Percentiles rank a stretch among this genome's conserved stretches.
These are phyloP conservation scores for Hypsibius dujardini DNA, from an alignment of 1,140 invertebrate genomes.

Conservation along the genomic window DNA sequence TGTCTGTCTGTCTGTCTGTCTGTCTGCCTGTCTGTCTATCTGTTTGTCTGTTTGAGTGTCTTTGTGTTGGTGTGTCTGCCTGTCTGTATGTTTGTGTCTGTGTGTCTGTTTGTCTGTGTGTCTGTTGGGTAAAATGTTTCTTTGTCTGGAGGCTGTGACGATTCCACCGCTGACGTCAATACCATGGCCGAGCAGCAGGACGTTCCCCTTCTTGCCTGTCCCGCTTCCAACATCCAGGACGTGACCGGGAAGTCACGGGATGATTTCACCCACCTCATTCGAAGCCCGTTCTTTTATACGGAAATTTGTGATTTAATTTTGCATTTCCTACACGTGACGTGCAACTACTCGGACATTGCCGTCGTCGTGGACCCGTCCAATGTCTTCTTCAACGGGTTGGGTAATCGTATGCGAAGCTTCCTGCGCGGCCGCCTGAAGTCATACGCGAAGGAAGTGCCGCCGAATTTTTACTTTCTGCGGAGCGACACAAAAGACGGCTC, in stretches of 20 bases:
- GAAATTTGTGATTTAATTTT: neutral
- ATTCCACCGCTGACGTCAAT: neutral
- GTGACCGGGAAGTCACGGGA: neutral
- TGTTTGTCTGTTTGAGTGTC: no score
- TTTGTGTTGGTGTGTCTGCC: no score
- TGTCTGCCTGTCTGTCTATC: no score
- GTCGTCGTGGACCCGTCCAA: neutral
- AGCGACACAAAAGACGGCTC: no score
- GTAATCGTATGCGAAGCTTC: neutral
- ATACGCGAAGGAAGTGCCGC: no score
- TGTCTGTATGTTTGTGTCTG: no score
- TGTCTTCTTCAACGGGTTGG: neutral
- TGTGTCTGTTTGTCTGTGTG: no score
- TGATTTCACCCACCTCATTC: neutral
- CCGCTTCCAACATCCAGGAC: neutral
- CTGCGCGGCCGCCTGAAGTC: no score
- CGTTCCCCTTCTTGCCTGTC: neutral
- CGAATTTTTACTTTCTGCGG: no score
- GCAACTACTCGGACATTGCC: neutral
- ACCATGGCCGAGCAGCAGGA: neutral
- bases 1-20: no score
- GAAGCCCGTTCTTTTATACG: neutral
- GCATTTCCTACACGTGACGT: neutral
- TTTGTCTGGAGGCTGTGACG: constrained; percentile 1
- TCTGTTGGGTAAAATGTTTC: no score